Percentiles rank a stretch among this genome's conserved stretches.
phyloP scores from a whole-genome alignment of 1,140 invertebrate species.

The Ectropis grisescens region DNA sequence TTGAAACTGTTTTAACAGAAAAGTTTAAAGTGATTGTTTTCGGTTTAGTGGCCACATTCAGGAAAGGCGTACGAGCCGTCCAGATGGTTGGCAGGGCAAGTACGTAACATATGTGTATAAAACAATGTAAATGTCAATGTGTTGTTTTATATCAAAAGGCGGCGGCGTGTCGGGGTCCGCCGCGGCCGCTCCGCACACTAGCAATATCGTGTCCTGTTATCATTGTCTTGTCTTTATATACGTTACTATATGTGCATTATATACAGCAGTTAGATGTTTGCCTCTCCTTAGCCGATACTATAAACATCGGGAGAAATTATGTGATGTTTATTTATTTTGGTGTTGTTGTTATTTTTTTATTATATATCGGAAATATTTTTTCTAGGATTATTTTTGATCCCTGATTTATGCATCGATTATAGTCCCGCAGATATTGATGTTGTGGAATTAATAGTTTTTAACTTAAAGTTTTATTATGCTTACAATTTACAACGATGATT shows the following conservation, averaged over 20 bases:
- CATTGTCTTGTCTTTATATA: conserved; percentile 54
- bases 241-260: conserved; percentile 65
- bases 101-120: conserved; percentile 79
- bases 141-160: conserved; percentile 40
- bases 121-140: conserved; percentile 59
- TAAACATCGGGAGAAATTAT: conserved; percentile 48
- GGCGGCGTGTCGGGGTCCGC: conserved; percentile 12
- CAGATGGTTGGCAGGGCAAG: conserved; percentile 98
- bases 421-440: conserved; percentile 61
- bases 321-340: conserved; percentile 61
- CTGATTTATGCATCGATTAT: conserved; percentile 57
- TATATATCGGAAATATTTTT: conserved; percentile 37
- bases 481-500: conserved; percentile 27
- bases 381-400: conserved; percentile 53
- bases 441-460: conserved; percentile 50
- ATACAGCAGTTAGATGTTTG: conserved; percentile 61
- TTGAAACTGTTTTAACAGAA: conserved; percentile 5
- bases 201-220: conserved; percentile 57
- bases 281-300: conserved; percentile 56
- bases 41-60: conserved; percentile 96
- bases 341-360: conserved; percentile 51
- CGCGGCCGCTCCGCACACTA: conserved; percentile 30
- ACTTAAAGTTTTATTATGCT: conserved; percentile 41
- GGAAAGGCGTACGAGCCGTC: conserved; percentile 98
- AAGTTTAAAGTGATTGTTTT: conserved; percentile 60